Conservation (phyloP, 2,888 invertebrate genomes). For the Stratiomys singularior region DNA sequence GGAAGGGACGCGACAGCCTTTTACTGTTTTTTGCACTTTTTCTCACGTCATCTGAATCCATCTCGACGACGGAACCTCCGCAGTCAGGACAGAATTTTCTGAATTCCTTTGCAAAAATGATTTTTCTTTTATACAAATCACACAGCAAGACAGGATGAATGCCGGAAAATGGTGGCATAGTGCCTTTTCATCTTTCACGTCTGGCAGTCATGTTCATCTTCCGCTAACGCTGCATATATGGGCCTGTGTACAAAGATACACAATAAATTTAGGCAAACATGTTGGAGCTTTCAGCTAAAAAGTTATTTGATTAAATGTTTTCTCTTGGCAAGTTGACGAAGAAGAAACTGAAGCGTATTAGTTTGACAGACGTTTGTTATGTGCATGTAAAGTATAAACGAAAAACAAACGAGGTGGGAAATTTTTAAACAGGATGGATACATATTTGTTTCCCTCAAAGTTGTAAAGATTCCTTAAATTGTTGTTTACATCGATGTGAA, state of each 20-base stretch:
- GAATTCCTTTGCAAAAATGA: slow-evolving; percentile 11
- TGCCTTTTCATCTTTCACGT: background rate
- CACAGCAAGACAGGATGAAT: slow-evolving; percentile 20
- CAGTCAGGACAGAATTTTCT: slow-evolving; percentile 8
- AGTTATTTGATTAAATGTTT: slow-evolving; percentile 29
- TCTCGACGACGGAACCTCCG: background rate
- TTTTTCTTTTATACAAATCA: slow-evolving; percentile 22
- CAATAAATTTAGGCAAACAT: slow-evolving; percentile 31
- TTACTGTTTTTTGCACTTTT: background rate
- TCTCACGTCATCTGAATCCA: background rate
- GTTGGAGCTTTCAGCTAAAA: background rate
- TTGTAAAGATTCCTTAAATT: background rate
- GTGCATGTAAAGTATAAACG: too few species aligned
- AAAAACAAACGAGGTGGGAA: background rate
- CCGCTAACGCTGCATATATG: background rate
- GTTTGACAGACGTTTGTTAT: background rate
- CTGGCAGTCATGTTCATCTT: background rate
- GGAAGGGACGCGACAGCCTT: slow-evolving; percentile 9
- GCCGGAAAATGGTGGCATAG: background rate
- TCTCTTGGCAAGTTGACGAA: background rate
- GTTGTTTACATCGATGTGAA: background rate
- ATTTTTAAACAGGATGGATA: background rate
- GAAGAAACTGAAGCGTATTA: background rate
- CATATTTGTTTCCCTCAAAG: too few species aligned
- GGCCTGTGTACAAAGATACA: background rate